These are phyloP conservation scores for Cynoglossus semilaevis DNA, from an alignment of 2,113 vertebrate species.

Conservation along the genomic window DNA sequence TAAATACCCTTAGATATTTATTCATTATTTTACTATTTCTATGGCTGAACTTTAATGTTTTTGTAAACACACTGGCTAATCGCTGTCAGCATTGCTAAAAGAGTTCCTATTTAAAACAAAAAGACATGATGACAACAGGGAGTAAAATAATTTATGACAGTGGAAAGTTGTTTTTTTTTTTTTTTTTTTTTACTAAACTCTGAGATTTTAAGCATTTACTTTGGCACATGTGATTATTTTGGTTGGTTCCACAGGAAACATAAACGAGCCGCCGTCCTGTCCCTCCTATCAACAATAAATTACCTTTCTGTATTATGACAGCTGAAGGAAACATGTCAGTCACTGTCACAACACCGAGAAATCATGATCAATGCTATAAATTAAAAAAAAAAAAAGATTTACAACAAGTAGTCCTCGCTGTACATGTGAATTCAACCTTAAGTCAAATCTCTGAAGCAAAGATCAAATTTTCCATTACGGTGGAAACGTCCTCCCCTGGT, in stretches of 20 bases:
- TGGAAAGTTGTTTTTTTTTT: slow-evolving; percentile 54
- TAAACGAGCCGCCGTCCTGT: slow-evolving; percentile 30
- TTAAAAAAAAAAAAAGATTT: slow-evolving; percentile 10
- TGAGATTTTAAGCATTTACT: slow-evolving; percentile 50
- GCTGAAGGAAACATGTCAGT: slow-evolving; percentile 8
- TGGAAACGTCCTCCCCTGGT: background rate
- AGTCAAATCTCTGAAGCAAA: slow-evolving; percentile 36
- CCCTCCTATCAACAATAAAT: slow-evolving; percentile 43
- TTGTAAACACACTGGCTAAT: slow-evolving; percentile 10
- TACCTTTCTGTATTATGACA: slow-evolving; percentile 24
- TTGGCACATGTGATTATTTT: slow-evolving; percentile 48
- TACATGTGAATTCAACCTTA: slow-evolving; percentile 31
- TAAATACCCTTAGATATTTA: too few relatives aligned
- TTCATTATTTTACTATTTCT: too few relatives aligned
- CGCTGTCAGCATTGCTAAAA: background rate
- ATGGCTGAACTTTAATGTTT: slow-evolving; percentile 19
- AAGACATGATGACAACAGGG: slow-evolving; percentile 37
- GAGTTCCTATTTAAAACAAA: slow-evolving; percentile 6
- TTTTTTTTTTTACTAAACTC: slow-evolving; percentile 32
- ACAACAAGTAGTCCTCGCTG: slow-evolving; percentile 9
- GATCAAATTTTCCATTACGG: background rate
- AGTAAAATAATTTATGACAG: slow-evolving; percentile 44
- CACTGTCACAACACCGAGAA: slow-evolving; percentile 8
- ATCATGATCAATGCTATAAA: background rate
- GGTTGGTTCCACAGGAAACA: slow-evolving; percentile 55